These are phyloP conservation scores for Maniola hyperantus DNA, from an alignment of 2,888 invertebrate genomes.

Conservation along the genomic window DNA sequence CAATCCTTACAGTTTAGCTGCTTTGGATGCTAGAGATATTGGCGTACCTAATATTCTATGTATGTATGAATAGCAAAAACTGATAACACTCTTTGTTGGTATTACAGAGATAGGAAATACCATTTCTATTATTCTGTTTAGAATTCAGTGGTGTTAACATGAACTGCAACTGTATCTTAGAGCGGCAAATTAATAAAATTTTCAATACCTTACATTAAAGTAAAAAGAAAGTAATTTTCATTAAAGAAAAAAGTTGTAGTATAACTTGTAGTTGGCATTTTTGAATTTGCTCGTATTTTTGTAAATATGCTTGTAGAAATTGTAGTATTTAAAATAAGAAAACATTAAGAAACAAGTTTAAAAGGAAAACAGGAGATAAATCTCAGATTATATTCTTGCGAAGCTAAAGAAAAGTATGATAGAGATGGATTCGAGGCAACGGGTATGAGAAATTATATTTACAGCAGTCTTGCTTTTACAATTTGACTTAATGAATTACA, in stretches of 20 bases:
- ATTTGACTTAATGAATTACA: constrained; percentile 9
- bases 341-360: not conserved
- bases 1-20: too few species aligned
- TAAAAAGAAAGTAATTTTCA: not conserved
- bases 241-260: not conserved
- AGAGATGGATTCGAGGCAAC: constrained; percentile 2
- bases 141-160: too few species aligned
- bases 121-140: too few species aligned
- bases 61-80: too few species aligned
- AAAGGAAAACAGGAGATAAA: constrained; percentile 3
- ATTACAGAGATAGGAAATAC: too few species aligned
- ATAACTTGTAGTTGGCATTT: not conserved
- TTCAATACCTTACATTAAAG: too few species aligned
- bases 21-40: too few species aligned
- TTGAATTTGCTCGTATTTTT: not conserved
- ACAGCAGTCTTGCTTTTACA: not conserved
- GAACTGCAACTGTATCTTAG: too few species aligned
- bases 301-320: not conserved
- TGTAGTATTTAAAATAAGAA: not conserved
- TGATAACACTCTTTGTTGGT: too few species aligned
- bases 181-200: too few species aligned
- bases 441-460: not conserved
- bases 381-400: constrained; percentile 12
- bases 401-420: constrained; percentile 1
- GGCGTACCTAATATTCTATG: too few species aligned